Base-by-base conservation (phyloP, 2,113 vertebrate species). In the Formicarius rufipectus region DNA sequence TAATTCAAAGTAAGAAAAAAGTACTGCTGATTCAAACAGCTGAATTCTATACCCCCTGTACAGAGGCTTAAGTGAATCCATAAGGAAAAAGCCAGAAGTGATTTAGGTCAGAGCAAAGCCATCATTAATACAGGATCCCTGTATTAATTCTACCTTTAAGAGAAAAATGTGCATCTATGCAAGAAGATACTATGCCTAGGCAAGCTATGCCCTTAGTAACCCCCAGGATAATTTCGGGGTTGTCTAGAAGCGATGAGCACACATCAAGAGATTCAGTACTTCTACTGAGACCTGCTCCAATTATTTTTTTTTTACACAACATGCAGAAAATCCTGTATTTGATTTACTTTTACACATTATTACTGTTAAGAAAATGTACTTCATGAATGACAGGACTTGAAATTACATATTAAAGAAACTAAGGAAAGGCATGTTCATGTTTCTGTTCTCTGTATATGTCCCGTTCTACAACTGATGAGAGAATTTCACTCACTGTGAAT, bases 101-200 rank as follows among this genome's bases (percentile, higher is more conserved):
- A 93, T 87, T 93, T 91, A 77, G 75, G 80, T 89, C 88, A 90
- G 45, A 76, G 45, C 74, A 84, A 79, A 90, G 76, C 33, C 42
- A 60, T 66, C n/a, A 60, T 87, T 92, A 87, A 87, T 39, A 76
- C 23, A 50, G 39, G 45, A 80, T 80, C 28, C 24, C 55, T 69
- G 7, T n/a, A 42, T 85, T 72, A 75, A 47, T 42, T 91, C 42
- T 69, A 63, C 45, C 40, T 89, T 83, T 21, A 73, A 83, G 53
- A 39, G 87, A 87, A 84, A 87, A 64, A 67, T 13, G 21, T 2
- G 47, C 14, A 56, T 73, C 35, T 58, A 3, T 90, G 50, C 58
- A 69, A 66, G 67, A 78, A 87, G 24, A 37, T 47, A 68, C 12
- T 40, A n/a, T 42, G 44, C 20, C 19, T 25, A 49, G 35, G 24